Evolutionary conservation across 2,113 vertebrate species (phyloP), one percentile per base, ranked within the genome.

Genomic region (Grammomys dolichurus): DNA sequence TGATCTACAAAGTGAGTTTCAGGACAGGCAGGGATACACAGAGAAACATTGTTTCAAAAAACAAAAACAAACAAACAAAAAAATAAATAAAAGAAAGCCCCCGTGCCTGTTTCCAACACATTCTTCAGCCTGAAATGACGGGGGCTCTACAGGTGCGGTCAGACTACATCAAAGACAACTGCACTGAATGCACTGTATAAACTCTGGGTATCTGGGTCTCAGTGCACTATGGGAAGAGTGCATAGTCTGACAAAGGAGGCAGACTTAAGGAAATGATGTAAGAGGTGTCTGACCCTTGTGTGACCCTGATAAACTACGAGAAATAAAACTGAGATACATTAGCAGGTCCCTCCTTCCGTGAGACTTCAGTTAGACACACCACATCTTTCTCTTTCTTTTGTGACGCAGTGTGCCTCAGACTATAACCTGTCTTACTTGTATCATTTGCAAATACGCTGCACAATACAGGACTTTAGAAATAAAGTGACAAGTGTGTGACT

Each of bases 211-310:
- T 26, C 10, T 19, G 22, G 20, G 48, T 48, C 54, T 70, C 33
- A 81, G 7, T 77, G 9, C 7, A 51, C 60, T 7, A n/a, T 82
- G 80, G n/a, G n/a, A 40, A 43, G 72, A n/a, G 20, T 75, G 72
- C 72, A 72, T 1, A 75, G 72, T 75, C n/a, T 75, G n/a, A 24
- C n/a, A 75, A 14, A 85, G 48, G 36, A 82, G 4, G 63, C 1
- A 88, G n/a, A 67, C 56, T 81, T 70, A 87, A 94, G 48, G 80
- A 95, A 97, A 94, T 0, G 3, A 87, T 43, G 13, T 31, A 77
- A 31, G n/a, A 54, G 14, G 22, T 28, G n/a, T 48, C 40, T 67
- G 56, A 89, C 16, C 86, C 46, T 91, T n/a, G 77, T 93, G 31
- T 82, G 63, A 87, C 7, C 10, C 46, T 70, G 67, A 63, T 76